These are phyloP conservation scores for Coregonus ussuriensis DNA, from an alignment of 2,797 vertebrate species.

Conservation along the genomic window DNA sequence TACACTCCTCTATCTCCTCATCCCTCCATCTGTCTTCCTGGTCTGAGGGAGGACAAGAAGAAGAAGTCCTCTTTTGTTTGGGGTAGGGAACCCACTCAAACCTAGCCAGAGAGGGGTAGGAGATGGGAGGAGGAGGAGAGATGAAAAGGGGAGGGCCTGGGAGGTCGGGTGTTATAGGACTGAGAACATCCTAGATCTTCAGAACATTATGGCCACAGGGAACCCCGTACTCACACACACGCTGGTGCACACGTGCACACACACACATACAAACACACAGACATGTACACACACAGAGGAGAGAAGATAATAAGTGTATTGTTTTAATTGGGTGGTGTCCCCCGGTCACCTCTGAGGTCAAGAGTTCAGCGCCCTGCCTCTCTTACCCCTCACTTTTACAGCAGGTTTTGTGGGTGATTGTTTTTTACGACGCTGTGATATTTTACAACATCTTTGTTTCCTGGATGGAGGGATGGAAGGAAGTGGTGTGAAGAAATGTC, in stretches of 20 bases:
- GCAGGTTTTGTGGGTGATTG: constrained; percentile 20
- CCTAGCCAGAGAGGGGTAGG: constrained; percentile 16
- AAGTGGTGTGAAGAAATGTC: constrained; percentile 6
- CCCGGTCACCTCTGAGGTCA: constrained; percentile 65
- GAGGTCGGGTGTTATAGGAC: too few relatives aligned
- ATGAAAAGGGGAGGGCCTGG: constrained; percentile 20
- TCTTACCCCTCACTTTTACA: constrained; percentile 67
- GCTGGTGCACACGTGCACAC: constrained; percentile 4
- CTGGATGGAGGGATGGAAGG: constrained; percentile 32
- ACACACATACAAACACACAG: constrained; percentile 18
- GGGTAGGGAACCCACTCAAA: constrained; percentile 54
- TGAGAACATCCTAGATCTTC: background rate
- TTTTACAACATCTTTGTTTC: constrained; percentile 70
- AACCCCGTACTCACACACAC: constrained; percentile 22
- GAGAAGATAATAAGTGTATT: constrained; percentile 55
- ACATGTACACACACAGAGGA: constrained; percentile 11
- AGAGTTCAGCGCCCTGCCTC: constrained; percentile 70
- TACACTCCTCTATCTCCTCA: constrained; percentile 58
- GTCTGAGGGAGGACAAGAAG: constrained; percentile 49
- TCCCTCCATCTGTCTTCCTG: constrained; percentile 54
- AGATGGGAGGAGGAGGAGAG: constrained; percentile 39
- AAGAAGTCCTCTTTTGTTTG: constrained; percentile 63
- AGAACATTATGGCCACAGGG: background rate
- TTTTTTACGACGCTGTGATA: constrained; percentile 53
- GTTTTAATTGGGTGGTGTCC: constrained; percentile 64